phyloP scores from a whole-genome alignment of 2,113 vertebrate species.

The Osmerus mordax region DNA sequence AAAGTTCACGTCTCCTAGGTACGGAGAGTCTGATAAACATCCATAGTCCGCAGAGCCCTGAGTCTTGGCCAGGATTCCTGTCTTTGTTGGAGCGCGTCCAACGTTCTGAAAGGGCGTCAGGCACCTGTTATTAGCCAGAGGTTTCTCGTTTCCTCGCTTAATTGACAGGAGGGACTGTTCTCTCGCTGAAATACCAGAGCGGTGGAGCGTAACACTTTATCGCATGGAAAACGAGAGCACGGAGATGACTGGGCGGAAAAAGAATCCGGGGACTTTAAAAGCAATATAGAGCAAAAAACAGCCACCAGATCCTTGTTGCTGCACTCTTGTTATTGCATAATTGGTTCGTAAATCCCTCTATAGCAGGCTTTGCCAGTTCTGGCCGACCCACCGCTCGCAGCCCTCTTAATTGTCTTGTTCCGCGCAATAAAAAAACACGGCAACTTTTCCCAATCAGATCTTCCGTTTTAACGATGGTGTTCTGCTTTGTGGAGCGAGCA shows the following conservation, averaged over 20 bases:
- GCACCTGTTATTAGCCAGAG: not conserved
- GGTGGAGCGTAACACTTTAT: not conserved
- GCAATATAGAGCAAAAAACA: not conserved
- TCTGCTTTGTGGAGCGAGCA: constrained; percentile 5
- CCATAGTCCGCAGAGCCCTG: not conserved
- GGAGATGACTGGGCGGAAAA: not conserved
- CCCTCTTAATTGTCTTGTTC: constrained; percentile 25
- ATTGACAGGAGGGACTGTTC: not conserved
- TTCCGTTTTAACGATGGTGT: constrained; percentile 3
- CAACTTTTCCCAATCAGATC: constrained; percentile 9
- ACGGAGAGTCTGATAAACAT: not conserved
- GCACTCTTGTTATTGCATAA: constrained; percentile 11
- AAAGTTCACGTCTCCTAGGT: not conserved
- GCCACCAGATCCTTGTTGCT: constrained; percentile 1
- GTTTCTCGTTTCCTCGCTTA: not conserved
- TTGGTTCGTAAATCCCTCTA: constrained; percentile 20
- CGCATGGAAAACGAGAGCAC: not conserved
- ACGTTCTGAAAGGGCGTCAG: not conserved
- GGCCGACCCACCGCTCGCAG: not conserved
- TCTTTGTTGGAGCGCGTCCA: not conserved
- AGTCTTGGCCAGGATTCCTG: not conserved
- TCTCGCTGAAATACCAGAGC: not conserved
- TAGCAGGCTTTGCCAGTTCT: not conserved
- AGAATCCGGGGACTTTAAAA: constrained; percentile 12
- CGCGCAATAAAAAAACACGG: constrained; percentile 12